Evolutionary conservation across 2,113 vertebrate species (phyloP), one percentile per base, ranked within the genome.

Genomic region (Mesembrinibis cayennensis): DNA sequence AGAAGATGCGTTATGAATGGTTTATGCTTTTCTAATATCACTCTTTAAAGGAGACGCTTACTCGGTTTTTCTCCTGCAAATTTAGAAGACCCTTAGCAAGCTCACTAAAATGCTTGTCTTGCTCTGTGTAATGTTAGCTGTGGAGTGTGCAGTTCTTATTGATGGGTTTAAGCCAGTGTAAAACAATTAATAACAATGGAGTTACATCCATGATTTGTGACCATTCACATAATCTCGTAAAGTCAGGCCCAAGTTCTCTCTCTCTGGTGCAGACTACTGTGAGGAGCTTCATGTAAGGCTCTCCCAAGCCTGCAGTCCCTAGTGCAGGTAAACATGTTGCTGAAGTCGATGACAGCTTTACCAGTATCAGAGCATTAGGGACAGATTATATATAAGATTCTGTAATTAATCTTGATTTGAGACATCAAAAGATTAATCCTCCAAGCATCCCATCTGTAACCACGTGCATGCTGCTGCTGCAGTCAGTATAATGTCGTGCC

Each of bases 21-120:
- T 90, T 89, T 95, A 53, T 21, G 6, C 66, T 92, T 91, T 87
- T 58, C 69, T 95, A 93, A 67, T 93, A 82, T 34, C 20, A 20
- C 25, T 87, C n/a, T 84, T 47, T 84, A 85, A 82, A 84, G 72
- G 49, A 47, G 30, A 63, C 1, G 3, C 62, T 93, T 87, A 89
- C 32, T 86, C 38, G 65, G 16, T 84, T 47, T 15, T 81, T 38
- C 49, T 86, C 10, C 59, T 74, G 34, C 59, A 87, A 91, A 78
- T 89, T 87, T 82, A 81, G 76, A 89, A 92, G 82, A 90, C 32
- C 26, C 38, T 59, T 83, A 83, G 55, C n/a, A 74, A 87, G 63
- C 55, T 89, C 5, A 18, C 29, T 47, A 55, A 90, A 78, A 63
- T 56, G 20, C 86, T 92, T 94, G 23, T 92, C 63, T 90, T 84